phyloP scores from a whole-genome alignment of 2,797 vertebrate species.

The Gymnothorax reevesii region DNA sequence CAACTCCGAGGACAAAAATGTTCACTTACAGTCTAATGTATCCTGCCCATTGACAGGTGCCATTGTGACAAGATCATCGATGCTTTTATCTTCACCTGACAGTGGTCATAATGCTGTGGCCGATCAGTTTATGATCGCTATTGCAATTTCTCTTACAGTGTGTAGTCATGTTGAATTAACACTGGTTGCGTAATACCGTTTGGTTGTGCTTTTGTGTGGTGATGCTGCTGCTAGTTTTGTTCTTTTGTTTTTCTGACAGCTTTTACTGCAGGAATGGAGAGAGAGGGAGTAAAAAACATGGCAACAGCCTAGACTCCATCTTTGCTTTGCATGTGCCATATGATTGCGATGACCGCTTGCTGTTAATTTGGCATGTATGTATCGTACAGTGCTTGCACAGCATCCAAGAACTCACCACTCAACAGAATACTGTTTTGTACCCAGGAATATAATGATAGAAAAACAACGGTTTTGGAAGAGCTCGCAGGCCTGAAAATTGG shows the following conservation, averaged over 20 bases:
- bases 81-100: too few species aligned
- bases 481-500: not conserved
- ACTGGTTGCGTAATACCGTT: too few species aligned
- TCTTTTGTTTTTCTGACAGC: not conserved
- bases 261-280: not conserved
- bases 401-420: conserved; percentile 2
- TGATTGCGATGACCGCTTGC: not conserved
- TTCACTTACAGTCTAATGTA: too few species aligned
- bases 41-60: too few species aligned
- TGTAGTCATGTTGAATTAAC: too few species aligned
- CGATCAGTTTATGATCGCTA: too few species aligned
- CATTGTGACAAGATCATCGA: too few species aligned
- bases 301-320: not conserved
- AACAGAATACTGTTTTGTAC: not conserved
- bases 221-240: not conserved
- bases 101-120: too few species aligned
- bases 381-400: not conserved
- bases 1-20: too few species aligned
- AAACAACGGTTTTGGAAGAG: not conserved
- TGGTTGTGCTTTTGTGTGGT: not conserved
- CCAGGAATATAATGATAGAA: not conserved
- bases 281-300: not conserved
- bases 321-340: not conserved
- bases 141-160: too few species aligned
- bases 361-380: not conserved